Conservation (phyloP, 2,888 invertebrate genomes). For the Euphydryas editha region DNA sequence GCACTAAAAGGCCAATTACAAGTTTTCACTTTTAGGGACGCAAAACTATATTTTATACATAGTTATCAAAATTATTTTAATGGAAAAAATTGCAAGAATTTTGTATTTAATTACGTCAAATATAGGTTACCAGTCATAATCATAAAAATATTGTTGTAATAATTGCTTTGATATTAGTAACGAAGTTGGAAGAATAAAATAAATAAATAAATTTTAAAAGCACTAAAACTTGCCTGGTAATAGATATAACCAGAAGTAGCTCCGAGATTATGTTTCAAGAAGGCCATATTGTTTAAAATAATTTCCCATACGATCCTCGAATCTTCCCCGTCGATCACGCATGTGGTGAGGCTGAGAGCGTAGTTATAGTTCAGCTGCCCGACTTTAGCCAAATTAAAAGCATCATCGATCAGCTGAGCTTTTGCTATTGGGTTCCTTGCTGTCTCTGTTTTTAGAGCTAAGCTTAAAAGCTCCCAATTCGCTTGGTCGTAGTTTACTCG, state of each 20-base stretch:
- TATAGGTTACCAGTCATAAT: too few relatives aligned
- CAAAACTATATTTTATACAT: too few relatives aligned
- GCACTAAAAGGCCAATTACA: too few relatives aligned
- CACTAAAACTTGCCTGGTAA: constrained; percentile 64
- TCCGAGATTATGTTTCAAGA: constrained; percentile 74
- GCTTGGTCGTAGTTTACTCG: constrained; percentile 84
- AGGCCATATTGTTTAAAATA: constrained; percentile 82
- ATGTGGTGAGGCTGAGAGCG: constrained; percentile 85
- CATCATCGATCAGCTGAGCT: constrained; percentile 89
- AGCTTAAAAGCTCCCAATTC: constrained; percentile 82
- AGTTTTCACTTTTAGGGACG: too few relatives aligned
- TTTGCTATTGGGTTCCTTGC: constrained; percentile 84
- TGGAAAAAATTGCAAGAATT: too few relatives aligned
- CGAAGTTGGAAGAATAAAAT: not conserved
- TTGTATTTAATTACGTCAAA: too few relatives aligned
- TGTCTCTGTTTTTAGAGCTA: constrained; percentile 76
- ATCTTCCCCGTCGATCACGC: constrained; percentile 83
- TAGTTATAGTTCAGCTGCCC: constrained; percentile 83
- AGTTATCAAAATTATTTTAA: too few relatives aligned
- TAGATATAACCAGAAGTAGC: constrained; percentile 78
- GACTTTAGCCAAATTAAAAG: constrained; percentile 85
- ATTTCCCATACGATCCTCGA: constrained; percentile 88
- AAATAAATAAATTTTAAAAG: not conserved
- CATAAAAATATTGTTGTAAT: too few relatives aligned
- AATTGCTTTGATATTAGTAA: too few relatives aligned